phyloP scores from a whole-genome alignment of 2,797 vertebrate genomes.

The Graptemys geographica region DNA sequence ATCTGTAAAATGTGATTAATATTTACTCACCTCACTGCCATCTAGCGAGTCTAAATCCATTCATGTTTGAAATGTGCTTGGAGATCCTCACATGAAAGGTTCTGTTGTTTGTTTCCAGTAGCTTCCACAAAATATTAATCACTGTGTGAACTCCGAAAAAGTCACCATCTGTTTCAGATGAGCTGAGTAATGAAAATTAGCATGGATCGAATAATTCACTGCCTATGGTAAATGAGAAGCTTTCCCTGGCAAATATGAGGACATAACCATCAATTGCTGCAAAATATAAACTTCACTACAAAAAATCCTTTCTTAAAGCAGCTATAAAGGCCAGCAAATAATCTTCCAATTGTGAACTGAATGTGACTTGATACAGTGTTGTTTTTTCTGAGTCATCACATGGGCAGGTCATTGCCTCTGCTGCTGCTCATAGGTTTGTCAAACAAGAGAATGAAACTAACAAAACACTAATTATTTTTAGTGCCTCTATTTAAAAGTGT shows the following conservation, averaged over 20 bases:
- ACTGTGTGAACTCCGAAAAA: neutral
- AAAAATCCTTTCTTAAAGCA: fast-evolving
- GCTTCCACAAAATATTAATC: conserved; percentile 31
- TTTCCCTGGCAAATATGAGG: conserved; percentile 4
- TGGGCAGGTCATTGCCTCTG: fast-evolving
- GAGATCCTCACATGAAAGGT: conserved; percentile 22
- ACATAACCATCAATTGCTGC: conserved; percentile 32
- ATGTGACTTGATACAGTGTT: fast-evolving
- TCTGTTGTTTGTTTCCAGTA: conserved; percentile 44
- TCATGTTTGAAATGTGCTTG: conserved; percentile 40
- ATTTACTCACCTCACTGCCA: conserved; percentile 34
- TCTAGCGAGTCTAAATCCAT: conserved; percentile 9
- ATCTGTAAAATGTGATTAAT: neutral
- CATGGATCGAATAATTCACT: conserved; percentile 20
- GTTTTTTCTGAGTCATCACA: neutral
- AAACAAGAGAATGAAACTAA: neutral
- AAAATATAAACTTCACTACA: conserved; percentile 23
- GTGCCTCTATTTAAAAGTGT: neutral
- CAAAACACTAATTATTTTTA: neutral
- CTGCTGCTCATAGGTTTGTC: neutral
- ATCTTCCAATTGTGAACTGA: neutral
- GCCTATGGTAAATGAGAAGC: neutral
- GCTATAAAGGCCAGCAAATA: neutral
- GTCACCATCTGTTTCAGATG: neutral
- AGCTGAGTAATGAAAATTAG: conserved; percentile 50